phyloP scores from a whole-genome alignment of 1,140 invertebrate genomes.

The Eriosoma lanigerum region DNA sequence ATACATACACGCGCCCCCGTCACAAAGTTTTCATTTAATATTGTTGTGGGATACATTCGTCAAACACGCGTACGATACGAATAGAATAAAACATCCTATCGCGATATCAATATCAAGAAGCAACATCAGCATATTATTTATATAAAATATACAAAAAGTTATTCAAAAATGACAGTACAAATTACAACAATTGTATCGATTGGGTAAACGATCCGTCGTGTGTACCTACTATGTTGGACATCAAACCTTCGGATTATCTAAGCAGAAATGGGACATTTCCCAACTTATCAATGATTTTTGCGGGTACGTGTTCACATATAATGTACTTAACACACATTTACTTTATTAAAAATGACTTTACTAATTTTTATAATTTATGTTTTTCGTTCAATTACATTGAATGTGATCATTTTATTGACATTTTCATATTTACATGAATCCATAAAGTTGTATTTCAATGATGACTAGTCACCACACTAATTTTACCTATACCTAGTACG shows the following conservation, averaged over 20 bases:
- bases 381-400: no score
- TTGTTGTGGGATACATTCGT: background rate
- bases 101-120: no score
- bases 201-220: conserved; percentile 3
- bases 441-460: no score
- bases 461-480: no score
- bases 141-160: background rate
- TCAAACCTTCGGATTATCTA: conserved; percentile 65
- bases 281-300: conserved; percentile 69
- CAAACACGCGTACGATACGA: background rate
- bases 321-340: no score
- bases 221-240: conserved; percentile 65
- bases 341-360: no score
- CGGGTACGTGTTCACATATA: conserved; percentile 63
- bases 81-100: no score
- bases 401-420: no score
- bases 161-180: background rate
- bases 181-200: background rate
- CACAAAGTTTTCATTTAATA: background rate
- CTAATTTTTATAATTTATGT: no score
- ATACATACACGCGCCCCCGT: background rate
- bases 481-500: no score
- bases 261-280: conserved; percentile 64
- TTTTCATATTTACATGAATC: no score
- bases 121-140: no score